phyloP scores from a whole-genome alignment of 2,797 vertebrate species.

The Molossus alvarezi region DNA sequence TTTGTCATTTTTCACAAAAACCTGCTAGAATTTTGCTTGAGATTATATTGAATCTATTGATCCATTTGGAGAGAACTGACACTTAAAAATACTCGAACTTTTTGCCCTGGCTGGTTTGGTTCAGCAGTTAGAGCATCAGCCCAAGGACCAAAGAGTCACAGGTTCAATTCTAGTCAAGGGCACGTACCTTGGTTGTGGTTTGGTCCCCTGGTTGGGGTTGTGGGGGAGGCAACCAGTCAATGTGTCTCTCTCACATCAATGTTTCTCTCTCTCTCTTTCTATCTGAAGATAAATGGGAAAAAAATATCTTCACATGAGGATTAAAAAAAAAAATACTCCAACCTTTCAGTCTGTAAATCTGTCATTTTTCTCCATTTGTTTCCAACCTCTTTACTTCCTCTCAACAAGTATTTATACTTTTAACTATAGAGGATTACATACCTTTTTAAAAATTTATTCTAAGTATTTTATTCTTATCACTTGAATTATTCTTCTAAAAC shows the following conservation, averaged over 20 bases:
- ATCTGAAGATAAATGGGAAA: no score
- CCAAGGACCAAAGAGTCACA: no score
- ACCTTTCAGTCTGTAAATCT: background rate
- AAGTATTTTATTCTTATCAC: conserved; percentile 28
- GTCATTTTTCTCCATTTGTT: background rate
- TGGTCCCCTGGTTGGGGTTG: no score
- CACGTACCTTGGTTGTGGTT: no score
- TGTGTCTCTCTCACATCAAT: no score
- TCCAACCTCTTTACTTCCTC: background rate
- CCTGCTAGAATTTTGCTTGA: background rate
- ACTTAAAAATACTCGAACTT: background rate
- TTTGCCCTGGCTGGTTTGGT: no score
- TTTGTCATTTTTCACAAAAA: background rate
- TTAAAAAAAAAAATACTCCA: background rate
- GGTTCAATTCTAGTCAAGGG: no score
- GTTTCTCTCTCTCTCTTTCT: no score
- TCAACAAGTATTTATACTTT: background rate
- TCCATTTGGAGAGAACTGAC: background rate
- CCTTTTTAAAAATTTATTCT: background rate
- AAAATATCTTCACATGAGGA: no score
- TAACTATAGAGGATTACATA: background rate
- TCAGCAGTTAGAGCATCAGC: no score
- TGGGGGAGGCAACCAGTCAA: no score
- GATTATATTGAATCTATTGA: background rate
- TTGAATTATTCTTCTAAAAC: conserved; percentile 19